Evolutionary conservation across 2,888 invertebrate genomes (phyloP).

Genomic region (Sphaerophoria rueppellii): DNA sequence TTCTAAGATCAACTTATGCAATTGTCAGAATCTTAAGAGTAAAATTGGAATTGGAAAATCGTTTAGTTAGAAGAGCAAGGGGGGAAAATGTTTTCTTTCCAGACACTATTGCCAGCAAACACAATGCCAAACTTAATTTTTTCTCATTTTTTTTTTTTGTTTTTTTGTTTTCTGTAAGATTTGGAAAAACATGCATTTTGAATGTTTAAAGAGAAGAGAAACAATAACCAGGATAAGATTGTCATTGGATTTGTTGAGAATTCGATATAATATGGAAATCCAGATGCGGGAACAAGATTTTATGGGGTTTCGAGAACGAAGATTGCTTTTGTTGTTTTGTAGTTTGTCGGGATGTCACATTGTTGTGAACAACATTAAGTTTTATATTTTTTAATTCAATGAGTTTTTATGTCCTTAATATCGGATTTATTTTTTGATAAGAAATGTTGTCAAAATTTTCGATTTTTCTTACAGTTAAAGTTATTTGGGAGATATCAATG

Average conservation of each 20-base stretch:
- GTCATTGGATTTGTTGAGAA: conserved; percentile 27
- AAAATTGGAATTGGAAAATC: conserved; percentile 66
- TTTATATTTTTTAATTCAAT: background rate
- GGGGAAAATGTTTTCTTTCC: background rate
- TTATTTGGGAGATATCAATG: no score
- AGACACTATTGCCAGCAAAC: background rate
- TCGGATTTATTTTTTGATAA: no score
- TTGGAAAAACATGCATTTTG: conserved; percentile 29
- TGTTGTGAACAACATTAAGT: background rate
- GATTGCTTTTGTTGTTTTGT: background rate
- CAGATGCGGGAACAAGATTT: conserved; percentile 14
- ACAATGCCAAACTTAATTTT: conserved; percentile 37
- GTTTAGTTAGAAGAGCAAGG: conserved; percentile 33
- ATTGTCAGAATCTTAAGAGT: conserved; percentile 68
- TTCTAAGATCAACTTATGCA: conserved; percentile 69
- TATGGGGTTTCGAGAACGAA: background rate
- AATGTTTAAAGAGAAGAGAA: conserved; percentile 11
- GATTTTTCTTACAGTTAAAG: no score
- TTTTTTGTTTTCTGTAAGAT: background rate
- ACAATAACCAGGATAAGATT: conserved; percentile 19
- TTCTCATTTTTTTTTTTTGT: background rate
- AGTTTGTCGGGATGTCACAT: background rate
- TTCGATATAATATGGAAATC: conserved; percentile 31
- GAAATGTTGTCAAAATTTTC: no score
- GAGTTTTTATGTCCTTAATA: no score